Conservation (phyloP, 2,888 invertebrate genomes). For the Cheilosia variabilis region DNA sequence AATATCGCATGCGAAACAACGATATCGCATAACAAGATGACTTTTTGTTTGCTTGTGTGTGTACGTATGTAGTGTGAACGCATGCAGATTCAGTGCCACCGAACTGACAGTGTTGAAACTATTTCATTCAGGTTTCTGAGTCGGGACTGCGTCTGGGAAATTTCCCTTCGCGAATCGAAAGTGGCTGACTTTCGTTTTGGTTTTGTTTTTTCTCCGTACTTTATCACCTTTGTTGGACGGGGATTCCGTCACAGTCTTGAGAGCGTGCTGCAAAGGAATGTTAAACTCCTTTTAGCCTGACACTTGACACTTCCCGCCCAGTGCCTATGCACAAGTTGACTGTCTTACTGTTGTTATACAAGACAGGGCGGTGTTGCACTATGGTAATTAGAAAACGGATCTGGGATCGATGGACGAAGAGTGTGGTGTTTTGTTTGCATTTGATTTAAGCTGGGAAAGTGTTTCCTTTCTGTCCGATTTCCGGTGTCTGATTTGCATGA, state of each 20-base stretch:
- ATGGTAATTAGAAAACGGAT: constrained; percentile 61
- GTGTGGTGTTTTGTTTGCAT: constrained; percentile 34
- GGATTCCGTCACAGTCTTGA: constrained; percentile 5
- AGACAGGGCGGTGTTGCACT: constrained; percentile 5
- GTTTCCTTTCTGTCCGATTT: constrained; percentile 71
- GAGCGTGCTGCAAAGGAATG: constrained; percentile 37
- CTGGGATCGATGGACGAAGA: constrained; percentile 48
- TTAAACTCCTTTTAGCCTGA: constrained; percentile 61
- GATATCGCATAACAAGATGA: constrained; percentile 68
- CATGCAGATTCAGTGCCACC: constrained; percentile 41
- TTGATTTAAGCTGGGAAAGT: constrained; percentile 66
- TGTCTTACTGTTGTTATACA: constrained; percentile 10
- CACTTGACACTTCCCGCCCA: constrained; percentile 60
- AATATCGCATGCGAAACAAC: constrained; percentile 69
- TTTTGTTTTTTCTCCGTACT: constrained; percentile 4
- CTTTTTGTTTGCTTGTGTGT: constrained; percentile 35
- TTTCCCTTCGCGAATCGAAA: constrained; percentile 49
- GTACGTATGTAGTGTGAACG: constrained; percentile 16
- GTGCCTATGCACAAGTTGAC: constrained; percentile 3
- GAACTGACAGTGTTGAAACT: constrained; percentile 38
- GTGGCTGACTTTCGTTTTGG: constrained; percentile 50
- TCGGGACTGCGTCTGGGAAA: constrained; percentile 26
- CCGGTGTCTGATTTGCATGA: constrained; percentile 67
- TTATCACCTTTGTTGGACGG: neutral
- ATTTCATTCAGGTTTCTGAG: constrained; percentile 51